Evolutionary conservation across 2,113 vertebrate genomes (phyloP), one percentile per base, ranked within the genome.

Genomic region (Nannobrachium achirus): DNA sequence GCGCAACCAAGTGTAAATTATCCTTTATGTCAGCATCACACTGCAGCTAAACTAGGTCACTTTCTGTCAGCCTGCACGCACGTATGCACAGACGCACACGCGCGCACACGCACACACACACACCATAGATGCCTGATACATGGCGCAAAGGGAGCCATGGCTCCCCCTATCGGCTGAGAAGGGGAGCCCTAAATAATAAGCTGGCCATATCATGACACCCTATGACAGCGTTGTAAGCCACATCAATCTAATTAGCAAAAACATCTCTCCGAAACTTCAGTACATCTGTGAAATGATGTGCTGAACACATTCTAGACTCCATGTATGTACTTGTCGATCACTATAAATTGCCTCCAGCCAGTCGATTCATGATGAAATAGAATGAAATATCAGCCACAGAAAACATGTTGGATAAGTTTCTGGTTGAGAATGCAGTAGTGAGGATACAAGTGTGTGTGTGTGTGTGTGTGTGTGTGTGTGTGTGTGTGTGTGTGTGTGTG

Each of bases 321-420:
- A 16, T 20, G 41, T 15, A 57, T 0, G 1, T 8, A 63, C 25
- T 67, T 78, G 25, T 2, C 3, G 25, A 33, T 33, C 25, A 33
- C 25, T 33, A 33, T 10, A 15, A 57, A 63, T 11, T 50, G 16
- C 70, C 67, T 70, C 2, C 6, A 73, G 65, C 48, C n/a, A 8
- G 3, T 58, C 8, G 1, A 53, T 33, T 56, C 61, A 39, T 79
- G 89, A 88, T 88, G 87, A 89, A 90, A 89, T 65, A 39, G 84
- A 86, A 82, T 82, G 76, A 88, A 87, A 90, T 50, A 74, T 75
- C 53, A 46, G 73, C 3, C 16, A 74, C 69, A 67, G 63, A 63
- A 73, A 80, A 76, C 50, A 75, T 56, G 70, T 9, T 18, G 0
- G 46, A 53, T 45, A 38, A 38, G n/a, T 57, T 14, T 1, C 4